A percentile compares a stretch with the other conserved stretches of the same genome.
Evolutionary conservation across 2,113 vertebrate species (phyloP).

Genomic region (Aythya baeri): DNA sequence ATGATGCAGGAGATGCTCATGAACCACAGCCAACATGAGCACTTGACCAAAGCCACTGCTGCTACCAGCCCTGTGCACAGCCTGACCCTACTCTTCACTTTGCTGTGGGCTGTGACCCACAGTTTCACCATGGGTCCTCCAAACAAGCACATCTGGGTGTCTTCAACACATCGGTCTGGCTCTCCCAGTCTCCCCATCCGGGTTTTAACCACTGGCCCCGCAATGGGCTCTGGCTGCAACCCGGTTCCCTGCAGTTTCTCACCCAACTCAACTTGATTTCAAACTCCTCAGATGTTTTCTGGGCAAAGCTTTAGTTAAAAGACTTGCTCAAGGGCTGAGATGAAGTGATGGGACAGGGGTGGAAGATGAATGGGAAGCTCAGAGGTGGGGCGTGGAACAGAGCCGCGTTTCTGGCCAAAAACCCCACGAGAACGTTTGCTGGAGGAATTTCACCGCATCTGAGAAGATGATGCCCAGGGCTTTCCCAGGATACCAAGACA

Average conservation of each 20-base stretch:
- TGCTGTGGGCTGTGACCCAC: neutral
- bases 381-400: neutral
- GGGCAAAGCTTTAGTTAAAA: neutral
- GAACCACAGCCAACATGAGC: rapidly evolving
- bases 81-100: rapidly evolving
- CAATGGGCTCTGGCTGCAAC: neutral
- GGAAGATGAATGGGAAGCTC: slow-evolving; percentile 7
- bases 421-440: neutral
- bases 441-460: neutral
- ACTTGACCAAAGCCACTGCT: rapidly evolving
- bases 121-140: neutral
- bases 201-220: rapidly evolving
- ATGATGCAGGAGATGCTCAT: neutral
- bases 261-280: neutral
- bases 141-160: rapidly evolving
- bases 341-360: neutral
- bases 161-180: rapidly evolving
- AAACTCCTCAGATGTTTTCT: neutral
- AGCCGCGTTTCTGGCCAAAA: neutral
- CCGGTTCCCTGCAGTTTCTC: rapidly evolving
- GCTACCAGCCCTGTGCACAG: neutral
- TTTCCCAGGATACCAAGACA: slow-evolving; percentile 56
- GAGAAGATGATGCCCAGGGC: slow-evolving; percentile 18
- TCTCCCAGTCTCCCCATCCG: too few relatives aligned
- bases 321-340: slow-evolving; percentile 6